Base-by-base conservation (phyloP, 1,140 invertebrate genomes). In the Aphelenchoides besseyi region DNA sequence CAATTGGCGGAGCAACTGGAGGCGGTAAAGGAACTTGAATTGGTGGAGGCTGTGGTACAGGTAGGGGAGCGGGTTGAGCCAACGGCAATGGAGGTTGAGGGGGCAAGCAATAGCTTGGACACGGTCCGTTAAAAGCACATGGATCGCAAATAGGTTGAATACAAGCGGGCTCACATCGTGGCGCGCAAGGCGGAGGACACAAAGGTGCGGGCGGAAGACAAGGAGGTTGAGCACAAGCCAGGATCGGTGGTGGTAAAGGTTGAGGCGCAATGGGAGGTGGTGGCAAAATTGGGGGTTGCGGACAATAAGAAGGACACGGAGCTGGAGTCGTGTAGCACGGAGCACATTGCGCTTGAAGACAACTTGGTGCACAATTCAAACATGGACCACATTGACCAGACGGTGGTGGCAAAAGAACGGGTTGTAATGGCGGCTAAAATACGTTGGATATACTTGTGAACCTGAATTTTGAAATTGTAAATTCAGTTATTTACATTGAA, bases 41-140 rank as follows among this genome's bases (percentile, higher is more conserved):
- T 12, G 55, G 55, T 23, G 55, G 55, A 8, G 55, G 63, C 9
- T 16, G 63, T 1, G 30, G 63, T 16, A 66, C 16, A 12, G 30
- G 63, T n/a, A 35, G 16, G 36, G 63, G 63, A 32, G 63, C 63
- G 36, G 32, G 36, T 29, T 66, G 62, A 35, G 28, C 16, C 63
- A 37, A 37, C 23, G 63, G 63, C 2, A 12, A 33, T 1, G 63
- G 63, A 1, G 63, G 63, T 8, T 33, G 63, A 2, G 63, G 12
- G 32, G 63, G 63, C 1, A 37, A 29, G n/a, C 32, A 37, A 63
- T 33, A 37, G 36, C 28, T 16, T 32, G 63, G 63, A 2, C 32
- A 37, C 3, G 63, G 48, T 16, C n/a, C n/a, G 16, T 16, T 16
- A 41, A 32, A 12, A 16, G 63, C 16, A 35, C 63, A 66, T 2